Evolutionary conservation across 2,888 invertebrate genomes (phyloP).

Genomic region (Arctia plantaginis): DNA sequence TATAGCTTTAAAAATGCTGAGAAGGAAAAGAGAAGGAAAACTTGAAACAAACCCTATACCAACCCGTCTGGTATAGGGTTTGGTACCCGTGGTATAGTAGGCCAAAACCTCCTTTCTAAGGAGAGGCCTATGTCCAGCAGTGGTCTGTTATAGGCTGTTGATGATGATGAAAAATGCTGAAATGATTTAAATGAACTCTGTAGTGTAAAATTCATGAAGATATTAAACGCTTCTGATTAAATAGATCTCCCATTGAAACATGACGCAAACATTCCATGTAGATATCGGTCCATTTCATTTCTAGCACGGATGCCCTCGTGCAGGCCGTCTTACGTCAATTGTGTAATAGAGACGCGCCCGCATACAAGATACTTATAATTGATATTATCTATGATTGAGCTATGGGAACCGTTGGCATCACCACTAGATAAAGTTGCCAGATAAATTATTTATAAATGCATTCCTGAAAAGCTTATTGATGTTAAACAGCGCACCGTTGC

Average conservation of each 20-base stretch:
- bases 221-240: background rate
- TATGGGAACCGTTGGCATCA: constrained; percentile 36
- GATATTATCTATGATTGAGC: constrained; percentile 33
- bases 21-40: too few relatives aligned
- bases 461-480: background rate
- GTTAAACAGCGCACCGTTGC: background rate
- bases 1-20: too few relatives aligned
- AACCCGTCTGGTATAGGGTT: too few relatives aligned
- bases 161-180: too few relatives aligned
- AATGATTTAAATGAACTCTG: too few relatives aligned
- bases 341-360: constrained; percentile 50
- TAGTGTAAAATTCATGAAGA: background rate
- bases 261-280: constrained; percentile 57
- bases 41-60: too few relatives aligned
- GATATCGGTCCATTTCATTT: constrained; percentile 68
- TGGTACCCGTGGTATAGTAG: too few relatives aligned
- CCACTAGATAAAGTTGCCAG: constrained; percentile 12
- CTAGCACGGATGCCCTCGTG: constrained; percentile 65
- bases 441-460: background rate
- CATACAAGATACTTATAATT: constrained; percentile 27
- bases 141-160: too few relatives aligned
- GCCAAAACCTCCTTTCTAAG: too few relatives aligned
- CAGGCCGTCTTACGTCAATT: constrained; percentile 42
- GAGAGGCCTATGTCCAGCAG: too few relatives aligned
- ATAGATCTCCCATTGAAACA: constrained; percentile 9